Evolutionary conservation across 2,113 vertebrate genomes (phyloP), one percentile per base, ranked within the genome.

Genomic region (Perognathus longimembris): DNA sequence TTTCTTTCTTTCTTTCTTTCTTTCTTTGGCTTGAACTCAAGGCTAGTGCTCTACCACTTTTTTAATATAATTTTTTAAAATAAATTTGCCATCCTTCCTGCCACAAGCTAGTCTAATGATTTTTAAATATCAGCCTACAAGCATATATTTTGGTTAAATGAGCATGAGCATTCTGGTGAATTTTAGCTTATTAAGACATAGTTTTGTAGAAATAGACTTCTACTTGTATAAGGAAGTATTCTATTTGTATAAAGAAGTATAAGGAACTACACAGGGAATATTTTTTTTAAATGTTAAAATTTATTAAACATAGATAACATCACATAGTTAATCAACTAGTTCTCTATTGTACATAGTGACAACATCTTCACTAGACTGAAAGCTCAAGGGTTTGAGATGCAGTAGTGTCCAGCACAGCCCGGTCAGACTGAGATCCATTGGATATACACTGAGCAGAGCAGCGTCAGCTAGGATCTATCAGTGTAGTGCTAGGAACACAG

Each of bases 221-320:
- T n/a, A n/a, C n/a, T n/a, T n/a, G n/a, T n/a, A n/a, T n/a, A n/a
- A n/a, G n/a, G n/a, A n/a, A n/a, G n/a, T n/a, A n/a, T n/a, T n/a
- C n/a, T n/a, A n/a, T n/a, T n/a, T n/a, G n/a, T n/a, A n/a, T n/a
- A n/a, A n/a, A n/a, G n/a, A n/a, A n/a, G n/a, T n/a, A n/a, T n/a
- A n/a, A n/a, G n/a, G n/a, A n/a, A n/a, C n/a, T n/a, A n/a, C n/a
- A n/a, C n/a, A n/a, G n/a, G n/a, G n/a, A n/a, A n/a, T n/a, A n/a
- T n/a, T n/a, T n/a, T n/a, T n/a, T n/a, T n/a, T n/a, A 95, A 95
- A 95, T 30, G 88, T 96, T 96, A 94, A 95, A 92, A 94, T 97
- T 97, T 97, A 95, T 96, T 97, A 93, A 95, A 80, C 94, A 82
- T 89, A 96, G 34, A 94, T 94, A 95, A 96, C 75, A 83, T 88